Conservation (phyloP, 2,888 invertebrate species). For the Pheosia gnoma region DNA sequence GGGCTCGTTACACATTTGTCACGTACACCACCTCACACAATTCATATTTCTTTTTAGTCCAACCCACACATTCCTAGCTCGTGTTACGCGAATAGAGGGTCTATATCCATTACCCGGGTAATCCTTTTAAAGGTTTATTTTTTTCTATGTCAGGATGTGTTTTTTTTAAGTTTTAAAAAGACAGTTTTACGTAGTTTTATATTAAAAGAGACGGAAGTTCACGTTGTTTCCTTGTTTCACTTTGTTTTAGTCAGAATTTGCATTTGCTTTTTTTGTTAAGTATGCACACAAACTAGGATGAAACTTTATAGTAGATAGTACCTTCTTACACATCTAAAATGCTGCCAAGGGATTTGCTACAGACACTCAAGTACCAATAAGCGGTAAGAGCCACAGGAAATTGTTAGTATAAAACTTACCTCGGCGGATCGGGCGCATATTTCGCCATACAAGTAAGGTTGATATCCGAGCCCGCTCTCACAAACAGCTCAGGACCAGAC, state of each 20-base stretch:
- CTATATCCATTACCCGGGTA: constrained; percentile 24
- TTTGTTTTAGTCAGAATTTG: too few relatives aligned
- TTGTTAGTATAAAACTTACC: constrained; percentile 77
- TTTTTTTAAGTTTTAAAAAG: background rate
- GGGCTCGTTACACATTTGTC: constrained; percentile 56
- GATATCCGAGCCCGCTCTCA: constrained; percentile 95
- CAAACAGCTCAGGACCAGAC: constrained; percentile 93
- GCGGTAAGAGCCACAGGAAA: background rate
- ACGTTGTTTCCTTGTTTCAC: background rate
- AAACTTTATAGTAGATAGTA: too few relatives aligned
- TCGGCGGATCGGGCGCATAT: constrained; percentile 92
- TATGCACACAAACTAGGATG: too few relatives aligned
- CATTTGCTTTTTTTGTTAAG: too few relatives aligned
- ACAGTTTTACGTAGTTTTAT: background rate
- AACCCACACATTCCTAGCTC: constrained; percentile 30
- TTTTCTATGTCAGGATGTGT: background rate
- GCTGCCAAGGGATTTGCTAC: background rate
- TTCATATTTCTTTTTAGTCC: constrained; percentile 30
- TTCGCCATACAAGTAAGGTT: constrained; percentile 95
- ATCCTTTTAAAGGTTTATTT: constrained; percentile 11
- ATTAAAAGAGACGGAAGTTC: background rate
- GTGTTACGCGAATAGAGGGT: constrained; percentile 25
- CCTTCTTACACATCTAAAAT: background rate
- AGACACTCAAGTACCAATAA: background rate
- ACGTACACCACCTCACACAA: constrained; percentile 48